These are phyloP conservation scores for Agonopterix subpropinquella DNA, from an alignment of 2,888 invertebrate species.

Conservation along the genomic window DNA sequence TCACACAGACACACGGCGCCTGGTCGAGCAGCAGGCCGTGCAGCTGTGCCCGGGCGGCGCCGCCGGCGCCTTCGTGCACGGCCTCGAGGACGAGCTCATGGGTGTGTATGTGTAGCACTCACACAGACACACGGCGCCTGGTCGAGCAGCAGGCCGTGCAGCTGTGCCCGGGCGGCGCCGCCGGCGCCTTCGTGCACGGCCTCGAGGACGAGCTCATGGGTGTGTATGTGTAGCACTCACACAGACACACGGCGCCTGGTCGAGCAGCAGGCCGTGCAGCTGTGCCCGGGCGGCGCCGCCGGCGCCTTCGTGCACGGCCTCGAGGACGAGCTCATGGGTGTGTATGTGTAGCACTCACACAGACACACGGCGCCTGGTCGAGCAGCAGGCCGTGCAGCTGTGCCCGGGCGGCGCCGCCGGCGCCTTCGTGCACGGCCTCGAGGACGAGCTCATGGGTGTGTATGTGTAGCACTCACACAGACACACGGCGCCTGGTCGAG, in stretches of 20 bases:
- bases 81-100: conserved; percentile 97
- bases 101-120: conserved; percentile 57
- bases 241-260: conserved; percentile 88
- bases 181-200: conserved; percentile 98
- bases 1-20: conserved; percentile 82
- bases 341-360: not conserved
- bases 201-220: conserved; percentile 97
- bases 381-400: conserved; percentile 81
- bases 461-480: not conserved
- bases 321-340: conserved; percentile 95
- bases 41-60: conserved; percentile 94
- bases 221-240: conserved; percentile 21
- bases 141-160: conserved; percentile 84
- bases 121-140: conserved; percentile 84
- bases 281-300: conserved; percentile 96
- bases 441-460: conserved; percentile 93
- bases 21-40: conserved; percentile 83
- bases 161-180: conserved; percentile 94
- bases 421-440: conserved; percentile 97
- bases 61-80: conserved; percentile 98
- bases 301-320: conserved; percentile 98
- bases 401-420: conserved; percentile 97
- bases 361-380: conserved; percentile 90
- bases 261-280: conserved; percentile 81
- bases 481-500: conserved; percentile 92